phyloP scores from a whole-genome alignment of 64 coral and sea anemone species.

The Porites lutea region DNA sequence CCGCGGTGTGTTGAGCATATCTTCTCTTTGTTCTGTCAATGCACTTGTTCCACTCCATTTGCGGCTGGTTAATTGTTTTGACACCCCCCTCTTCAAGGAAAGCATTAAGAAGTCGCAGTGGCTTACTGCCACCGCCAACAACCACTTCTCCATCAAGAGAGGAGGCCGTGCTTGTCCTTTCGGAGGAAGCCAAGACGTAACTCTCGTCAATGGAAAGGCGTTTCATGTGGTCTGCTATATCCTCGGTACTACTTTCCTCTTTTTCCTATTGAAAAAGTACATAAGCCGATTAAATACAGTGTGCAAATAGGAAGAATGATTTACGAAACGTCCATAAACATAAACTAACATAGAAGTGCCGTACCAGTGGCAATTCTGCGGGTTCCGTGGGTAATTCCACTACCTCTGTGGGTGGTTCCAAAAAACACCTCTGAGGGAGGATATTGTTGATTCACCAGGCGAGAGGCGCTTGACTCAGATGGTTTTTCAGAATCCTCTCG shows the following conservation, averaged over 20 bases:
- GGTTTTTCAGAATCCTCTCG: too few relatives aligned
- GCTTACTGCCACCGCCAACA: neutral
- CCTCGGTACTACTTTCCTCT: constrained; percentile 11
- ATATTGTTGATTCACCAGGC: too few relatives aligned
- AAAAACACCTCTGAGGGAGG: neutral
- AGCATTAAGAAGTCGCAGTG: constrained; percentile 30
- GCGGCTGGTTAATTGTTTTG: too few relatives aligned
- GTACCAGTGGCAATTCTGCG: neutral
- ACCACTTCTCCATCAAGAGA: constrained; percentile 54
- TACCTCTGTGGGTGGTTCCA: neutral
- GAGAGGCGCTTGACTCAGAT: too few relatives aligned
- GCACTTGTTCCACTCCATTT: too few relatives aligned
- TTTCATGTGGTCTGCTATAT: neutral
- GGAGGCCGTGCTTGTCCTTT: constrained; percentile 36
- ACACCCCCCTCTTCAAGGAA: too few relatives aligned
- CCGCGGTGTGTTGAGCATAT: too few relatives aligned
- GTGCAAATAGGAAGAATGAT: constrained; percentile 3
- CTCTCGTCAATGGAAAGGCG: constrained; percentile 22
- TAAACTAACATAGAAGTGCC: constrained; percentile 7
- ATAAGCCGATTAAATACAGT: constrained; percentile 30
- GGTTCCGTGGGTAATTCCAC: neutral
- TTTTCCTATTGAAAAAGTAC: constrained; percentile 24
- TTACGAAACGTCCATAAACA: constrained; percentile 14
- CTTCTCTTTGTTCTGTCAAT: too few relatives aligned
- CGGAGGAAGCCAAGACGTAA: constrained; percentile 6